These are phyloP conservation scores for Gallinago stenura DNA, from an alignment of 2,797 vertebrate species.

Conservation along the genomic window DNA sequence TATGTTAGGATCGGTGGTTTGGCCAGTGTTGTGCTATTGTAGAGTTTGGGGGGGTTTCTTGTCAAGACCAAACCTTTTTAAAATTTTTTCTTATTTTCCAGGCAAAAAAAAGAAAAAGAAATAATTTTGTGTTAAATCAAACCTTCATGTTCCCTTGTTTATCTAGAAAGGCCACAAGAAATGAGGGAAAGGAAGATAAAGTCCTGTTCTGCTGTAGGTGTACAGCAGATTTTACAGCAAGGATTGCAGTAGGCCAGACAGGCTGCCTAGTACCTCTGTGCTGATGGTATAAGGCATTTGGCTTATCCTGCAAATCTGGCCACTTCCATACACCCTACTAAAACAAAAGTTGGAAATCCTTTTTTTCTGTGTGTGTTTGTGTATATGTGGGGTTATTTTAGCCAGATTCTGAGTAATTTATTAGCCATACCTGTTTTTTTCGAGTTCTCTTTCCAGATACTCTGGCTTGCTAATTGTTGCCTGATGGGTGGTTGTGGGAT, in stretches of 20 bases:
- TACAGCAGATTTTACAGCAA: not conserved
- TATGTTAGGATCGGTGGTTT: not conserved
- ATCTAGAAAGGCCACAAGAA: not conserved
- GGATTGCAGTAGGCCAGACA: not conserved
- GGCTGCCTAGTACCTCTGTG: not conserved
- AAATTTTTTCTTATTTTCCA: not conserved
- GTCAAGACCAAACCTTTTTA: not conserved
- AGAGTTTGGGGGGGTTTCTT: not conserved
- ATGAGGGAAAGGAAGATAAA: not conserved
- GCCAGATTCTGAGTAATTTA: not conserved
- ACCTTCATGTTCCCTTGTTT: not conserved
- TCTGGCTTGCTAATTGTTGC: not conserved
- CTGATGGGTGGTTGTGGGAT: not conserved
- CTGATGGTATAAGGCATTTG: not conserved
- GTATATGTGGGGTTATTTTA: not conserved
- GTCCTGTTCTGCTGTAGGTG: not conserved
- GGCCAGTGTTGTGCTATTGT: not conserved
- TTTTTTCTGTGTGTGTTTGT: not conserved
- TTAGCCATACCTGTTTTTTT: not conserved
- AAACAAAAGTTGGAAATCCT: not conserved
- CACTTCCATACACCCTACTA: not conserved
- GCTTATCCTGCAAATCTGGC: not conserved
- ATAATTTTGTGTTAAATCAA: not conserved
- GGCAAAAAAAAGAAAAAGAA: not conserved
- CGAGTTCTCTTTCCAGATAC: not conserved